Percentiles rank a stretch among this genome's conserved stretches.
Evolutionary conservation across 2,113 vertebrate genomes (phyloP).

Genomic region (Mormoops blainvillei): DNA sequence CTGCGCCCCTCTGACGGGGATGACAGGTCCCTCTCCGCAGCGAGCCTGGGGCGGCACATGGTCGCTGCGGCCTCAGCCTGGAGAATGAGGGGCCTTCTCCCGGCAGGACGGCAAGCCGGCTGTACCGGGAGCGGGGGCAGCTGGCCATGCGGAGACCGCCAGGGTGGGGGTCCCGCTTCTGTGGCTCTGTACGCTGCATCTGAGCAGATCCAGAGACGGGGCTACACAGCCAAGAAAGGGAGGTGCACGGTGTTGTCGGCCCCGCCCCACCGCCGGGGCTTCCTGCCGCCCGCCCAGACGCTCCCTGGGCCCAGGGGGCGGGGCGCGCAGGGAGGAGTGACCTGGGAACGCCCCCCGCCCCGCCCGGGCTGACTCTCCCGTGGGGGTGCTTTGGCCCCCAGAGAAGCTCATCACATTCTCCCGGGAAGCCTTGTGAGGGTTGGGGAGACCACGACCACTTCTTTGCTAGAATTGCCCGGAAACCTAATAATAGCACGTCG

Average conservation of each 20-base stretch:
- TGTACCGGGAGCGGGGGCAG: fast-evolving
- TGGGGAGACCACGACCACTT: background rate
- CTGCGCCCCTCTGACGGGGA: fast-evolving
- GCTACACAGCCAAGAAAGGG: fast-evolving
- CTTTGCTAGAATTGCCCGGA: conserved; percentile 27
- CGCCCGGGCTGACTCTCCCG: fast-evolving
- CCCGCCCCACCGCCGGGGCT: background rate
- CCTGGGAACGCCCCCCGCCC: fast-evolving
- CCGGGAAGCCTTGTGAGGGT: background rate
- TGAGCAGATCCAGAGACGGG: background rate
- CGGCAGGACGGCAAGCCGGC: too few species aligned
- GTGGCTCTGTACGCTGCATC: fast-evolving
- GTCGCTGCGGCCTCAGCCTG: fast-evolving
- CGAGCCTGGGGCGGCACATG: fast-evolving
- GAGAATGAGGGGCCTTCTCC: fast-evolving
- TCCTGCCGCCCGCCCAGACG: background rate
- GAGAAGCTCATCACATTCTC: background rate
- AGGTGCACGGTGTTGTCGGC: fast-evolving
- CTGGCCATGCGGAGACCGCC: background rate
- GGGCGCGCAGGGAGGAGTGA: fast-evolving
- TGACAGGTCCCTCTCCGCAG: fast-evolving
- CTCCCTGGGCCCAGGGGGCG: background rate
- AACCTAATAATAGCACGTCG: background rate
- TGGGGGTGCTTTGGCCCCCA: background rate
- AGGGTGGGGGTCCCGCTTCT: fast-evolving